Conservation (phyloP, 2,888 invertebrate genomes). For the Xestia xanthographa region DNA sequence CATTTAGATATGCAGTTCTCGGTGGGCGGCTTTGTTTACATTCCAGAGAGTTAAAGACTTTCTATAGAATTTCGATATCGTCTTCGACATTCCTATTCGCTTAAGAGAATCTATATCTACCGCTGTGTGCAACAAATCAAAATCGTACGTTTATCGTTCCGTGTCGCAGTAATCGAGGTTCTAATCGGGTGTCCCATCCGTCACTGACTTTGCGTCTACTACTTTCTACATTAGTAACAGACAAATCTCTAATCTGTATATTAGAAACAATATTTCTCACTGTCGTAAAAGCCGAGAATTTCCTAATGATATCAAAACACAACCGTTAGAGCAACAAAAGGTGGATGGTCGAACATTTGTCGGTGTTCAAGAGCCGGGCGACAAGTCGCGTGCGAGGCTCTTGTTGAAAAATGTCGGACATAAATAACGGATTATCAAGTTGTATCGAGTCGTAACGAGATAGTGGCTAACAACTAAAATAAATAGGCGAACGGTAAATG, state of each 20-base stretch:
- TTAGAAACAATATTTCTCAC: constrained; percentile 85
- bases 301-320: constrained; percentile 88
- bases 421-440: constrained; percentile 90
- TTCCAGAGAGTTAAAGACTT: constrained; percentile 72
- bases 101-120: constrained; percentile 55
- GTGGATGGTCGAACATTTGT: constrained; percentile 82
- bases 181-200: constrained; percentile 77
- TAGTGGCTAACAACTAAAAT: constrained; percentile 84
- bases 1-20: constrained; percentile 77
- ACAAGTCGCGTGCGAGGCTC: constrained; percentile 84
- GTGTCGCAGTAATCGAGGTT: constrained; percentile 70
- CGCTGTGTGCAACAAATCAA: constrained; percentile 58
- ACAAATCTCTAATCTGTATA: constrained; percentile 83
- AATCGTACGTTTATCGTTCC: constrained; percentile 64
- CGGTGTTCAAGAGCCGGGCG: constrained; percentile 76
- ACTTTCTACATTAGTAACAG: constrained; percentile 83
- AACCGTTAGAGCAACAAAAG: constrained; percentile 88
- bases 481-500: constrained; percentile 87
- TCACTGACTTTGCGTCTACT: constrained; percentile 75
- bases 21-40: constrained; percentile 81
- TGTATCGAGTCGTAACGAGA: constrained; percentile 86
- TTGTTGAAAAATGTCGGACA: constrained; percentile 85
- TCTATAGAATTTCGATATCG: constrained; percentile 61
- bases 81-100: constrained; percentile 49
- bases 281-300: constrained; percentile 83